Base-by-base conservation (phyloP, 2,888 invertebrate species). In the Dicyrtoma fusca region DNA sequence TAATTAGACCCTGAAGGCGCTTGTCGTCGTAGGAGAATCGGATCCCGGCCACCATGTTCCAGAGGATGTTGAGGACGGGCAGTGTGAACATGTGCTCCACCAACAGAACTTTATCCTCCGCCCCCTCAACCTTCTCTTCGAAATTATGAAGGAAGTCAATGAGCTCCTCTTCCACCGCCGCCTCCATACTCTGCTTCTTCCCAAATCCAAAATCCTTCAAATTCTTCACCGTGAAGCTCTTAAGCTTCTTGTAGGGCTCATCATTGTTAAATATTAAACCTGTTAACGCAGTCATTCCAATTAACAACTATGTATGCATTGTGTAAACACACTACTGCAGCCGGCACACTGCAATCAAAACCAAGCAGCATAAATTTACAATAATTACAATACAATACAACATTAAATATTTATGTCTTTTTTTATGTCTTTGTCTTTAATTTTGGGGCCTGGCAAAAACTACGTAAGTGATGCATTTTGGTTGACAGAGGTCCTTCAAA, bases 211-310 rank as follows among this genome's bases (percentile, higher is more conserved):
- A 76, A 25, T 76, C 77, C 25, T 75, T 76, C 34, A 79, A 63
- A 23, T 72, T 75, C 47, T 72, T 72, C n/a, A 76, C 70, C 0
- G 76, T 76, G 51, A 77, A 79, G 11, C 68, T 69, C 26, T 76
- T 79, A 19, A 77, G 63, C 19, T 72, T 72, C 47, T 75, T 71
- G 55, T 76, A 79, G 5, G 63, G 65, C 44, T 75, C 72, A 21
- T 72, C 77, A 74, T 77, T 76, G 70, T 75, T 76, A 69, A 79
- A 79, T 23, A 79, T 79, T 47, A 79, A 45, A n/a, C 78, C 78
- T 78, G 55, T 34, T 34, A 8, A 34, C 34, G 8, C 34, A 34
- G 34, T 34, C 8, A 34, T 34, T 34, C 3, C 10, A 57, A 49
- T 49, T 49, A 49, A 49, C 5, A 3, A 6, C 51, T 11, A 49